A percentile compares a stretch with the other conserved stretches of the same genome.
These are phyloP conservation scores for Pseudochirops cupreus DNA, from an alignment of 2,797 vertebrate genomes.

Conservation along the genomic window DNA sequence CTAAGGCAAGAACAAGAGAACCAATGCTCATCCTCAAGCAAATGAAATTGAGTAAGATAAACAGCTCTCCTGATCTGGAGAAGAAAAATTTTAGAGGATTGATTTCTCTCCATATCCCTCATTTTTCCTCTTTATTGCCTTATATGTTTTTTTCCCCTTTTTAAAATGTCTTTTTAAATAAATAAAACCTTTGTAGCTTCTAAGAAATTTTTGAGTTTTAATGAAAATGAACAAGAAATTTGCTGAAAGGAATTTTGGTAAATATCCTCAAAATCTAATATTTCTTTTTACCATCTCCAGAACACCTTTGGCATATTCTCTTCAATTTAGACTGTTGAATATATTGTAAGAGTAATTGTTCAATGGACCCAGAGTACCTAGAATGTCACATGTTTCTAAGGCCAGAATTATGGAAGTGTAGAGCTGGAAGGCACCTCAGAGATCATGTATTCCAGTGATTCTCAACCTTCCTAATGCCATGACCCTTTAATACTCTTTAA, in stretches of 20 bases:
- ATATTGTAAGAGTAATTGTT: not conserved
- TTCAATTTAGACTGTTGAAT: not conserved
- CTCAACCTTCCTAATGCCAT: no score
- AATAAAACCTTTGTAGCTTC: not conserved
- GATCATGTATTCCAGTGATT: not conserved
- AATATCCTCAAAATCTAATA: not conserved
- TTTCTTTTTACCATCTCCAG: not conserved
- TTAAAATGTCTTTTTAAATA: not conserved
- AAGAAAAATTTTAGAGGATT: not conserved
- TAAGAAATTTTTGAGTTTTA: not conserved
- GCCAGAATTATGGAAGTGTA: not conserved
- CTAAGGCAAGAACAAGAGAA: not conserved
- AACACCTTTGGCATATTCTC: not conserved
- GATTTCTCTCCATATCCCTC: not conserved
- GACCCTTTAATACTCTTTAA: no score
- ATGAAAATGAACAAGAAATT: not conserved
- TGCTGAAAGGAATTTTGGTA: not conserved
- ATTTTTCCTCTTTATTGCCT: not conserved
- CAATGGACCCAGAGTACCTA: not conserved
- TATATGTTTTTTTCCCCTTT: not conserved
- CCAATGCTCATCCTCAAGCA: conserved; percentile 8
- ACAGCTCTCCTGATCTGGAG: not conserved
- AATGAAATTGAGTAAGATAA: conserved; percentile 38
- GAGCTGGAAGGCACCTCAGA: not conserved
- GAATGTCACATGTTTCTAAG: not conserved